These are phyloP conservation scores for Fratercula arctica DNA, from an alignment of 2,797 vertebrate genomes.

Conservation along the genomic window DNA sequence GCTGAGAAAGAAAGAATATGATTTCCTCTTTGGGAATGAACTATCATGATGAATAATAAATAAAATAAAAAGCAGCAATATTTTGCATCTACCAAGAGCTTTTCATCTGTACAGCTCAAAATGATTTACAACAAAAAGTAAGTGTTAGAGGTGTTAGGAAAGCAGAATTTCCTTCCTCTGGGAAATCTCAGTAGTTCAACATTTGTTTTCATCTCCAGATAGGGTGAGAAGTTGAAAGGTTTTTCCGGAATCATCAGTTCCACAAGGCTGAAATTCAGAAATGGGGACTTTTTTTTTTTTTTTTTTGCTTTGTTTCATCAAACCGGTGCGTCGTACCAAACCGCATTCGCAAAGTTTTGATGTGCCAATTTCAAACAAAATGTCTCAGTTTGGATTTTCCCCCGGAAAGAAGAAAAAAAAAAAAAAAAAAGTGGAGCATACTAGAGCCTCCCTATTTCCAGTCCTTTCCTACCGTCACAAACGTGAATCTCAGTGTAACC, in stretches of 20 bases:
- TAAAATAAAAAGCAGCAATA: slow-evolving; percentile 67
- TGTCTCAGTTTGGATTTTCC: slow-evolving; percentile 24
- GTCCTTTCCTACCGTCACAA: not conserved
- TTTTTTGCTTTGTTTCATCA: slow-evolving; percentile 44
- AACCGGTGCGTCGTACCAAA: not conserved
- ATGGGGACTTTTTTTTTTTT: not conserved
- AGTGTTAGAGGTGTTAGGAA: slow-evolving; percentile 62
- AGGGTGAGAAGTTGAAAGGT: slow-evolving; percentile 70
- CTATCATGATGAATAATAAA: slow-evolving; percentile 67
- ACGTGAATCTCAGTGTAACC: not conserved
- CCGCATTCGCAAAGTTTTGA: slow-evolving; percentile 32
- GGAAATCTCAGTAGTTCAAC: slow-evolving; percentile 68
- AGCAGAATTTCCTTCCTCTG: slow-evolving; percentile 60
- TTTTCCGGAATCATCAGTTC: slow-evolving; percentile 59
- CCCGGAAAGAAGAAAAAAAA: too few species aligned
- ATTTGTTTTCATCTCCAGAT: slow-evolving; percentile 69
- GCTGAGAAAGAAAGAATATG: not conserved
- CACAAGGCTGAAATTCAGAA: slow-evolving; percentile 31
- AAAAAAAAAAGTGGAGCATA: not conserved
- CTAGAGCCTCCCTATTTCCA: not conserved
- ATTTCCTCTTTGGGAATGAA: slow-evolving; percentile 51
- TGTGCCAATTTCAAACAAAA: slow-evolving; percentile 45
- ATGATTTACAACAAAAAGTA: slow-evolving; percentile 65
- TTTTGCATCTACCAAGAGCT: slow-evolving; percentile 64
- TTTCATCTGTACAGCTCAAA: slow-evolving; percentile 64